A percentile compares a stretch with the other conserved stretches of the same genome.
phyloP scores from a whole-genome alignment of 1,140 invertebrate species.

The Holcopasites calliopsidis region DNA sequence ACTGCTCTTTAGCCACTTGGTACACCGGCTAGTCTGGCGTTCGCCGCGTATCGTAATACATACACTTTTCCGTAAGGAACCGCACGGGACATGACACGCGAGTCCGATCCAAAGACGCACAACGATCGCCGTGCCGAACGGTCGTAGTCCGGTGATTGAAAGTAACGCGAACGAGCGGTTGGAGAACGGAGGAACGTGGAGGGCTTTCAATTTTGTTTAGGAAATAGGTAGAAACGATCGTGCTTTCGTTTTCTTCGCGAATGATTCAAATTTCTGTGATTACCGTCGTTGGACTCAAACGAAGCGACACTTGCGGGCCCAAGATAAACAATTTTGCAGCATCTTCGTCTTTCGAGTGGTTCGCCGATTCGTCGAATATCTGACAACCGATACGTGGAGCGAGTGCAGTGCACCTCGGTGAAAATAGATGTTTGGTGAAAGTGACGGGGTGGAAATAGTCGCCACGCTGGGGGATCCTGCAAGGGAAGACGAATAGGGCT shows the following conservation, averaged over 20 bases:
- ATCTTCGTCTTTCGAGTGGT: background rate
- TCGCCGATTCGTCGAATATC: background rate
- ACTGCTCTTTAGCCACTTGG: slow-evolving; percentile 76
- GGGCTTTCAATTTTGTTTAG: background rate
- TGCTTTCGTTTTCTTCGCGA: too few relatives aligned
- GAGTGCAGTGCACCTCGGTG: slow-evolving; percentile 39
- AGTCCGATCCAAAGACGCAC: background rate
- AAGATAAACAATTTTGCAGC: background rate
- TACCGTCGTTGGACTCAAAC: background rate
- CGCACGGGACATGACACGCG: slow-evolving; percentile 28
- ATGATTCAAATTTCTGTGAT: background rate
- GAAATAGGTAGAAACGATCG: too few relatives aligned
- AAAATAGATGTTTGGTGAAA: slow-evolving; percentile 43
- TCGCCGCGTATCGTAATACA: slow-evolving; percentile 76
- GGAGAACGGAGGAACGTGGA: background rate
- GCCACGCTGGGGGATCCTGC: background rate
- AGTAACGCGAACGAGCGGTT: background rate
- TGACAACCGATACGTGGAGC: background rate
- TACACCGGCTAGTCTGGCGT: slow-evolving; percentile 77
- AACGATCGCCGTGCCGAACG: background rate
- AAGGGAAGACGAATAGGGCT: slow-evolving; percentile 20
- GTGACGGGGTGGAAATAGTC: slow-evolving; percentile 30
- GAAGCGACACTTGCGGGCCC: background rate
- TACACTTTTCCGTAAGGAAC: slow-evolving; percentile 64
- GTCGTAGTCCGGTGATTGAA: background rate